A percentile compares a stretch with the other conserved stretches of the same genome.
Conservation (phyloP, 1,140 invertebrate species). For the Arctopsyche grandis region DNA sequence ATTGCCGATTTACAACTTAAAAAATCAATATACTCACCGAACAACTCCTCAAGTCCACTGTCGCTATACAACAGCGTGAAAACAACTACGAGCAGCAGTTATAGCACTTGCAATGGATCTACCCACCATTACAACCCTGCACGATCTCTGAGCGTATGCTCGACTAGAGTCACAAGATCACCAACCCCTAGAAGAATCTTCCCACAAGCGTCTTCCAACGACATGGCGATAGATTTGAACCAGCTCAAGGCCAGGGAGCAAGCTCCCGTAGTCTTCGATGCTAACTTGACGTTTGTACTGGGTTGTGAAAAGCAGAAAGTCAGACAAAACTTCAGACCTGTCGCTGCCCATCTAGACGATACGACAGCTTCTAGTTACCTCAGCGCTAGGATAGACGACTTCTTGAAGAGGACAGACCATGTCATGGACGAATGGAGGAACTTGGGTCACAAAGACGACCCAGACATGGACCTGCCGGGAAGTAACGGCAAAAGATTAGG, state of each 20-base stretch:
- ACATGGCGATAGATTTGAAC: constrained; percentile 61
- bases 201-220: constrained; percentile 69
- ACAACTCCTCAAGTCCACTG: constrained; percentile 61
- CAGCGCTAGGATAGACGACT: constrained; percentile 79
- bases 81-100: constrained; percentile 61
- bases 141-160: constrained; percentile 62
- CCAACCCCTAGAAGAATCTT: constrained; percentile 71
- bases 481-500: constrained; percentile 64
- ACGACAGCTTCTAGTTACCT: constrained; percentile 79
- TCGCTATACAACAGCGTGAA: constrained; percentile 61
- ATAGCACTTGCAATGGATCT: constrained; percentile 63
- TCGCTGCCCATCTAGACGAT: constrained; percentile 78
- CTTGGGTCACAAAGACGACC: constrained; percentile 69
- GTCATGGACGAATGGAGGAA: constrained; percentile 85
- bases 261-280: constrained; percentile 82
- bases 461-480: constrained; percentile 60
- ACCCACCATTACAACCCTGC: constrained; percentile 60
- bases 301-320: constrained; percentile 76
- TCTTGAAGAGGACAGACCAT: constrained; percentile 83
- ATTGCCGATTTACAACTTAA: constrained; percentile 62
- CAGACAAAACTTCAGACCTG: constrained; percentile 73
- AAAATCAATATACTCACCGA: constrained; percentile 56
- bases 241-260: constrained; percentile 73
- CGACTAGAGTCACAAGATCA: constrained; percentile 60
- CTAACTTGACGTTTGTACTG: constrained; percentile 80